phyloP scores from a whole-genome alignment of 2,113 vertebrate genomes.

The Stigmatopora nigra region DNA sequence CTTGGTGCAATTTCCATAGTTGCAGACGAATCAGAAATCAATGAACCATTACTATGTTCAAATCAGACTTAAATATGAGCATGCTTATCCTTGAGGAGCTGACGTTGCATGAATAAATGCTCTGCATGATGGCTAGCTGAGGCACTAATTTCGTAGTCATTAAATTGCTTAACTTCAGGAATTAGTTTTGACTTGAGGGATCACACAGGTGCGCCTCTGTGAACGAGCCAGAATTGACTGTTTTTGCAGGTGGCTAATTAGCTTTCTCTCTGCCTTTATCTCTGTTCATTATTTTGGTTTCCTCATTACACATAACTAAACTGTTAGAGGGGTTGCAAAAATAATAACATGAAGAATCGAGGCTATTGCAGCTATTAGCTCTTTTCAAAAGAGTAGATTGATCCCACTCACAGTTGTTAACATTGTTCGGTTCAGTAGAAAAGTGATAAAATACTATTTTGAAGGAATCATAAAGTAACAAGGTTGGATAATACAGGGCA shows the following conservation, averaged over 20 bases:
- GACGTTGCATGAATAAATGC: not conserved
- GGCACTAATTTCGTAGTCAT: slow-evolving; percentile 17
- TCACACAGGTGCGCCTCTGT: slow-evolving; percentile 22
- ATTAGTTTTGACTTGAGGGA: slow-evolving; percentile 24
- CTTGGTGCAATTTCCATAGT: not conserved
- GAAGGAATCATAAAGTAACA: not conserved
- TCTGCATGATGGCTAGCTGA: not conserved
- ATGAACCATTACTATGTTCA: not conserved
- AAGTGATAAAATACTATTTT: not conserved
- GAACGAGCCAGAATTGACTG: not conserved
- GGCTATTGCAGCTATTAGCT: not conserved
- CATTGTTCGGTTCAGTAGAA: not conserved
- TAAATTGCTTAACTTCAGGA: slow-evolving; percentile 11
- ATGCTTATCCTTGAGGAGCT: not conserved
- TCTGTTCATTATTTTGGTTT: slow-evolving; percentile 10
- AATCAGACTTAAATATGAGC: not conserved
- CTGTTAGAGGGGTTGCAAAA: slow-evolving; percentile 18
- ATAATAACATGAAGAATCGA: slow-evolving; percentile 3
- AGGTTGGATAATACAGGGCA: not conserved
- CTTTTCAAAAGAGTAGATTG: not conserved
- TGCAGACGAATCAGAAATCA: not conserved
- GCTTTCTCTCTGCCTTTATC: slow-evolving; percentile 11
- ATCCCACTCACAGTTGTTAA: not conserved
- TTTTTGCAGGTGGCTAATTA: slow-evolving; percentile 46
- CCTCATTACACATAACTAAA: slow-evolving; percentile 12